Conservation (phyloP, 2,888 invertebrate genomes). For the Salticus scenicus region DNA sequence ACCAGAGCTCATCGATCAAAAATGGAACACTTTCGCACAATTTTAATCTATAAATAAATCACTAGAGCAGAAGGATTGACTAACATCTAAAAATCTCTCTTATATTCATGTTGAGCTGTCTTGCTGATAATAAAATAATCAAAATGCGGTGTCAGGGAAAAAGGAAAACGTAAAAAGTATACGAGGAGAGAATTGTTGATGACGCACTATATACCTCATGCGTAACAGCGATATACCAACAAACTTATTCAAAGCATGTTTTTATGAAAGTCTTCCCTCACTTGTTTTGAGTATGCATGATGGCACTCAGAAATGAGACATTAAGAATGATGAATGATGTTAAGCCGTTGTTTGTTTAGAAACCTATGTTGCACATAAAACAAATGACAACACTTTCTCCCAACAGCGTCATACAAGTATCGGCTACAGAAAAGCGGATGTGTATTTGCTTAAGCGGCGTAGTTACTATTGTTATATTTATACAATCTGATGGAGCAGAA, state of each 20-base stretch:
- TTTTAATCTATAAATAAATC: no score
- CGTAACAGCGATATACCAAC: neutral
- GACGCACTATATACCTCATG: neutral
- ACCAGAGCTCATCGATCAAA: no score
- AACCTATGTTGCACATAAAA: neutral
- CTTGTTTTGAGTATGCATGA: slow-evolving; percentile 16
- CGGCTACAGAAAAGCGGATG: neutral
- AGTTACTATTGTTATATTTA: neutral
- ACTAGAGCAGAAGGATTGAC: no score
- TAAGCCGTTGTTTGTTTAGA: neutral
- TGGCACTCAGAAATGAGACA: neutral
- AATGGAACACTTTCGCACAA: no score
- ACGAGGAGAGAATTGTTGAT: no score
- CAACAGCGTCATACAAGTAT: no score
- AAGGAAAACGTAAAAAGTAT: no score
- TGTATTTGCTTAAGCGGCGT: neutral
- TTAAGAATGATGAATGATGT: slow-evolving; percentile 19
- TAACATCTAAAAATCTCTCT: no score
- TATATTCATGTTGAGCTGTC: no score
- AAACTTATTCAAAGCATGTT: neutral
- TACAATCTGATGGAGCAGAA: slow-evolving; percentile 11
- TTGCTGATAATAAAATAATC: no score
- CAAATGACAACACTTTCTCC: neutral
- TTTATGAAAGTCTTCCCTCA: neutral
- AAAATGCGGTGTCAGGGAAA: no score